These are phyloP conservation scores for Crepidodera aurea DNA, from an alignment of 2,888 invertebrate genomes.

Conservation along the genomic window DNA sequence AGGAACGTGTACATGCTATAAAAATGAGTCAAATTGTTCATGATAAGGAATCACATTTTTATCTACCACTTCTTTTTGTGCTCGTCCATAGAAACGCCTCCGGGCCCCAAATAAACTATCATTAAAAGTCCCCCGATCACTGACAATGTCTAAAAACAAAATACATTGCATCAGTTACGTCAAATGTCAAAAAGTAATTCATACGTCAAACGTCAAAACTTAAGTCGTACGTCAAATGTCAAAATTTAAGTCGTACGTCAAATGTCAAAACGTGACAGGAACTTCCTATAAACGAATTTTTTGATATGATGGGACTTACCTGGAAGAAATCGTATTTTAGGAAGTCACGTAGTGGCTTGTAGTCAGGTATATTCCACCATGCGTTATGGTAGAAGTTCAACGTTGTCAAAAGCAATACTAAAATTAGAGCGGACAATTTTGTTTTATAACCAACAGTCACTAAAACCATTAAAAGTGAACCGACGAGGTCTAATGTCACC, in stretches of 20 bases:
- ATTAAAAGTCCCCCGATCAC: slow-evolving; percentile 98
- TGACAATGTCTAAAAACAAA: slow-evolving; percentile 88
- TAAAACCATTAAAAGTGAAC: slow-evolving; percentile 92
- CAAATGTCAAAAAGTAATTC: not conserved
- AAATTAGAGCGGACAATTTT: slow-evolving; percentile 93
- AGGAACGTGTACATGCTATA: slow-evolving; percentile 13
- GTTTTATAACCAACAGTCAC: slow-evolving; percentile 99
- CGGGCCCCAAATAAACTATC: slow-evolving; percentile 98
- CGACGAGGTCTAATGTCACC: slow-evolving; percentile 91
- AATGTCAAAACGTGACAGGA: too few relatives aligned
- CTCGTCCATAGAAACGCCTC: slow-evolving; percentile 99
- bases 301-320: slow-evolving; percentile 70
- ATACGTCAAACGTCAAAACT: slow-evolving; percentile 1
- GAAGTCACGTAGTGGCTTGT: slow-evolving; percentile 97
- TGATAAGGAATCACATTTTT: slow-evolving; percentile 35
- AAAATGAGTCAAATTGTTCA: slow-evolving; percentile 33
- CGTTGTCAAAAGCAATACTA: slow-evolving; percentile 86
- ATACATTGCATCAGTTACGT: slow-evolving; percentile 16
- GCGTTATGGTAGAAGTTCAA: slow-evolving; percentile 98
- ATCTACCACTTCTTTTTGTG: slow-evolving; percentile 98
- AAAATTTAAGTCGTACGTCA: too few relatives aligned
- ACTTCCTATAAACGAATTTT: too few relatives aligned
- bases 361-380: slow-evolving; percentile 96
- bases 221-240: too few relatives aligned
- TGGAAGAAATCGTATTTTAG: slow-evolving; percentile 99